phyloP scores from a whole-genome alignment of 2,888 invertebrate species.

The Lepidochitona cinerea region DNA sequence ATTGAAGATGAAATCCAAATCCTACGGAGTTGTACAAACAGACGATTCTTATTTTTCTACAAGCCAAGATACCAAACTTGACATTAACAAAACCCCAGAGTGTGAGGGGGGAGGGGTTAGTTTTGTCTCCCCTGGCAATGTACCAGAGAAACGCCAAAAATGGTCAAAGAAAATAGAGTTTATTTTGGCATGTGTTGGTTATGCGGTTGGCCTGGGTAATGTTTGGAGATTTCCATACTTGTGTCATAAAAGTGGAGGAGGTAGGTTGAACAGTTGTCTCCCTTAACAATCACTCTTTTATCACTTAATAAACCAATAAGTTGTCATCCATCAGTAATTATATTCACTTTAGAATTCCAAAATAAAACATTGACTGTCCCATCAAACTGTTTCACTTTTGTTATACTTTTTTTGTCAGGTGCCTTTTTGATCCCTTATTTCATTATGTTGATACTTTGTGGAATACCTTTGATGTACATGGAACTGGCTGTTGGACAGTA shows the following conservation, averaged over 20 bases:
- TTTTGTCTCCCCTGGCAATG: not conserved
- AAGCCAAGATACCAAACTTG: not conserved
- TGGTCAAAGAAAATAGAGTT: conserved; percentile 19
- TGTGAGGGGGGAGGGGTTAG: not conserved
- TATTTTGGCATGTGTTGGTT: conserved; percentile 17
- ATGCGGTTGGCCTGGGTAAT: conserved; percentile 21
- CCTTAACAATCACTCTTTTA: not conserved
- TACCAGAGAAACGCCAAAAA: not conserved
- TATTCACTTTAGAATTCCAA: too few species aligned
- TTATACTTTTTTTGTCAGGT: conserved; percentile 75
- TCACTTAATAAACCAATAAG: too few species aligned
- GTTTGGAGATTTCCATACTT: conserved; percentile 21
- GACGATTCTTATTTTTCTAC: too few species aligned
- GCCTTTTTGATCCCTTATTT: conserved; percentile 95
- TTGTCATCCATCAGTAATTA: too few species aligned
- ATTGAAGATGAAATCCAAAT: too few species aligned
- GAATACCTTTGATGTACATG: conserved; percentile 93
- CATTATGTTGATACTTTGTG: conserved; percentile 90
- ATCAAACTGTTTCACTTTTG: not conserved
- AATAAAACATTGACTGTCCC: too few species aligned
- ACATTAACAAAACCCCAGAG: conserved; percentile 1
- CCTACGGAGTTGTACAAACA: too few species aligned
- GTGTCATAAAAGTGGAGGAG: conserved; percentile 17
- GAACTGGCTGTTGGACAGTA: conserved; percentile 93
- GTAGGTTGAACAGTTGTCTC: not conserved